Evolutionary conservation across 2,888 invertebrate genomes (phyloP), one percentile per base, ranked within the genome.

Genomic region (Heteromyza rotundicornis): DNA sequence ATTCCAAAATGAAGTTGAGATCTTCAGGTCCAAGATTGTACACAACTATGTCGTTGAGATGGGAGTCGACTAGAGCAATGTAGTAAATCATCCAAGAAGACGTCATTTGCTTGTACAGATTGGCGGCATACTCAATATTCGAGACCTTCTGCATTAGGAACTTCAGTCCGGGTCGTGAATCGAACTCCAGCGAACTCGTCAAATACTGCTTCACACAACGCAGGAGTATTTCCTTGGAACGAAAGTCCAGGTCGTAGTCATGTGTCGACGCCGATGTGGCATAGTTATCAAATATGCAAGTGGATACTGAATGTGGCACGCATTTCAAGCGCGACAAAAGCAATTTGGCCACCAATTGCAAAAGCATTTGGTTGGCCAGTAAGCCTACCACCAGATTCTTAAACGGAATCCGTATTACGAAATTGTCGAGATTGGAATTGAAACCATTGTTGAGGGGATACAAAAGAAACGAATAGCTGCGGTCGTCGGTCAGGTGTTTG

Each of bases 61-160:
- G 93, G 64, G 95, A 87, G 78, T 96, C 95, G 35, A 96, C 91
- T 44, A 96, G 84, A 1, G 94, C 89, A 64, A 95, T 92, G 57
- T 93, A 90, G 82, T 93, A 92, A 19, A 96, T 91, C 44, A 95
- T 91, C 90, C 95, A 95, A 0, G 95, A 92, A 0, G 95, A 94
- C 32, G 95, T 94, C 10, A 95, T 94, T 84, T 96, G 96, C 64
- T 92, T 92, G 79, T 95, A 95, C n/a, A 95, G 85, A 82, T 95
- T 95, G 1, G 95, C 94, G 2, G 94, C 93, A 71, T 91, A 88
- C 63, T 91, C 92, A 66, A 94, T 87, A 76, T 92, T 92, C 0
- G 92, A 93, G 0, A 95, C 95, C 85, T 96, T 96, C 82, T 97
- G 96, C 65, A 96, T 89, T 2, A 97, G 87, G 80, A 97, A 96